Conservation (phyloP, 1,140 invertebrate genomes). For the Dreissena rostriformis region DNA sequence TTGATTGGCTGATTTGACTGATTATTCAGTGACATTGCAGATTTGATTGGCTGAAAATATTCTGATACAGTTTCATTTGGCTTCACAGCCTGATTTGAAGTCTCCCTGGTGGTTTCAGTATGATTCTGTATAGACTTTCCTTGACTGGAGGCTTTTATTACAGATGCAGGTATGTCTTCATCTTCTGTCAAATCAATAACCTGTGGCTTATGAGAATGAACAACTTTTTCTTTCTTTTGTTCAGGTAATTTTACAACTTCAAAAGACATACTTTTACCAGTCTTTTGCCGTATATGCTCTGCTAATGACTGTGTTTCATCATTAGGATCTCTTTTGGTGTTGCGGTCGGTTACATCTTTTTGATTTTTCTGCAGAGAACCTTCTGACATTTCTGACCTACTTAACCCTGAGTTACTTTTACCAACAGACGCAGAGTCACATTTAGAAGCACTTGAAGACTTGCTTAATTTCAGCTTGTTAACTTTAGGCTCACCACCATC, state of each 20-base stretch:
- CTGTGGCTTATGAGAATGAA: conserved; percentile 6
- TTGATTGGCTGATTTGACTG: conserved; percentile 3
- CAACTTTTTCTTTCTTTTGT: background rate
- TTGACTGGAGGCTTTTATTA: no score
- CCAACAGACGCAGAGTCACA: background rate
- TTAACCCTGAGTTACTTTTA: background rate
- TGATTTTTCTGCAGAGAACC: conserved; percentile 10
- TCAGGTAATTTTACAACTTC: background rate
- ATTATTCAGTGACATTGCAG: background rate
- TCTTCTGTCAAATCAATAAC: conserved; percentile 51
- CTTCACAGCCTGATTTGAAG: background rate
- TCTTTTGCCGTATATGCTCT: conserved; percentile 55
- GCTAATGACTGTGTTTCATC: conserved; percentile 28
- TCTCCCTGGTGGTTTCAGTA: background rate
- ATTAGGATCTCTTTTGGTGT: background rate
- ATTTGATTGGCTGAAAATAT: background rate
- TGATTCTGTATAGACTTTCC: no score
- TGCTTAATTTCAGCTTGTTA: conserved; percentile 39
- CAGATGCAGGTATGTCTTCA: conserved; percentile 35
- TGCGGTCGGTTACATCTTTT: background rate
- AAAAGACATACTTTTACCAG: conserved; percentile 11
- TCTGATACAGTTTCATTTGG: background rate
- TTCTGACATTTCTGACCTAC: conserved; percentile 32
- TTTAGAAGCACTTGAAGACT: conserved; percentile 19
- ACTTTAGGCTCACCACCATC: background rate